These are phyloP conservation scores for Linepithema humile DNA, from an alignment of 1,140 invertebrate genomes.

Conservation along the genomic window DNA sequence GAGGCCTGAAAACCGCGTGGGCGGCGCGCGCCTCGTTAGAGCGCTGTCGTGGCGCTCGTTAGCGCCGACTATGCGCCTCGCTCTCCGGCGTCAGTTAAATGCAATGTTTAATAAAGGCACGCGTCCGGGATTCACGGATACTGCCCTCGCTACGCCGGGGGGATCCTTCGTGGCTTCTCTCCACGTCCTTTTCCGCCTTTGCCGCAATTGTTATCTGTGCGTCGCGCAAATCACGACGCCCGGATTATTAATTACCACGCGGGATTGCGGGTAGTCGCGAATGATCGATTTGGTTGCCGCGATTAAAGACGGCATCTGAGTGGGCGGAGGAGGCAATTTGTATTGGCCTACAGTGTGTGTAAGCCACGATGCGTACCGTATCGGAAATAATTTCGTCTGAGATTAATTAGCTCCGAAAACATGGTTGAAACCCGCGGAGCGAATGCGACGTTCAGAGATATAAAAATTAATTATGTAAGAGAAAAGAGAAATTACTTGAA, in stretches of 20 bases:
- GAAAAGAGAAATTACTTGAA: not conserved
- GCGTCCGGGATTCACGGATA: slow-evolving; percentile 21
- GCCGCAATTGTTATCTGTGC: slow-evolving; percentile 47
- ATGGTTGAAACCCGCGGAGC: not conserved
- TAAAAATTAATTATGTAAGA: no score
- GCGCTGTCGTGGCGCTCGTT: slow-evolving; percentile 66
- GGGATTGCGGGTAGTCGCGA: slow-evolving; percentile 55
- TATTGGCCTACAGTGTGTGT: slow-evolving; percentile 52
- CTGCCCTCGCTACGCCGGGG: not conserved
- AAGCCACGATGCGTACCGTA: slow-evolving; percentile 9
- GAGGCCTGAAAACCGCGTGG: slow-evolving; percentile 63
- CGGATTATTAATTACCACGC: slow-evolving; percentile 66
- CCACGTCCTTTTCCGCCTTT: not conserved
- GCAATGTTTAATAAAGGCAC: slow-evolving; percentile 63
- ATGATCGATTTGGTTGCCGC: slow-evolving; percentile 67
- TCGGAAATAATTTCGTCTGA: slow-evolving; percentile 4
- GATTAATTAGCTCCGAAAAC: slow-evolving; percentile 11
- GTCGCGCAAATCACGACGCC: slow-evolving; percentile 65
- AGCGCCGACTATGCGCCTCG: slow-evolving; percentile 44
- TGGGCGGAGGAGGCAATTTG: slow-evolving; percentile 63
- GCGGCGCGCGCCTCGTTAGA: slow-evolving; percentile 61
- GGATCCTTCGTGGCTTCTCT: not conserved
- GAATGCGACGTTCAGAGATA: not conserved
- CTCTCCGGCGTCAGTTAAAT: slow-evolving; percentile 63
- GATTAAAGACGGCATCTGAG: slow-evolving; percentile 60